These are phyloP conservation scores for Montifringilla adamsi DNA, from an alignment of 2,113 vertebrate genomes.

Conservation along the genomic window DNA sequence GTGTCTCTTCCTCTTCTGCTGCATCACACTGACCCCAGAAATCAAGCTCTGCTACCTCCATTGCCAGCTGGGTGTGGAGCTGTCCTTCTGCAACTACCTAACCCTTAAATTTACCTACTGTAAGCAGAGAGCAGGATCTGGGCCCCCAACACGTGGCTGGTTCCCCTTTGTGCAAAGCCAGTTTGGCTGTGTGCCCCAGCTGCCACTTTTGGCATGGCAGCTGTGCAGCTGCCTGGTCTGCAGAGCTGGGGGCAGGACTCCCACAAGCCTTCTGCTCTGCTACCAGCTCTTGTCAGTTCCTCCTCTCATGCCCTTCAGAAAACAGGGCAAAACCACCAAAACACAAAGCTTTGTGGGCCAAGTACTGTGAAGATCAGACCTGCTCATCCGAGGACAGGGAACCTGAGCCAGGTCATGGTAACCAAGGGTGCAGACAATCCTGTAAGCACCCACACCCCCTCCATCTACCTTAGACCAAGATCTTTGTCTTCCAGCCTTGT, in stretches of 20 bases:
- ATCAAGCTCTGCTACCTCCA: not conserved
- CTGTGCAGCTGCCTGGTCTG: not conserved
- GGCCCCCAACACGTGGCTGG: not conserved
- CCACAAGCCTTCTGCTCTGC: not conserved
- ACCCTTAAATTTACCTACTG: not conserved
- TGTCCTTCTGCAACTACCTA: not conserved
- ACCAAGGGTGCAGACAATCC: not conserved
- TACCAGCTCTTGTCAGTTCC: not conserved
- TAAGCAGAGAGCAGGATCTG: not conserved
- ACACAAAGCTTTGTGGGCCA: rapidly evolving
- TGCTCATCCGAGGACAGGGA: not conserved
- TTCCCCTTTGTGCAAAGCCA: not conserved
- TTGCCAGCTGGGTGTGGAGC: not conserved
- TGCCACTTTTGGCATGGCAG: slow-evolving; percentile 8
- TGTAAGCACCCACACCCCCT: not conserved
- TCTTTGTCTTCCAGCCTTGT: rapidly evolving
- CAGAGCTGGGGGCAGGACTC: not conserved
- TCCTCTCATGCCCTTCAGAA: rapidly evolving
- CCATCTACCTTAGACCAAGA: not conserved
- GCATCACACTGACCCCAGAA: not conserved
- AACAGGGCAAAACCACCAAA: not conserved
- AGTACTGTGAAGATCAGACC: not conserved
- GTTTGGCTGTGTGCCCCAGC: not conserved
- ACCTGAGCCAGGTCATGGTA: not conserved
- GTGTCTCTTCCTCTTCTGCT: not conserved